These are phyloP conservation scores for Brachionus asplanchnoidis DNA, from an alignment of 1,140 invertebrate genomes.

Conservation along the genomic window DNA sequence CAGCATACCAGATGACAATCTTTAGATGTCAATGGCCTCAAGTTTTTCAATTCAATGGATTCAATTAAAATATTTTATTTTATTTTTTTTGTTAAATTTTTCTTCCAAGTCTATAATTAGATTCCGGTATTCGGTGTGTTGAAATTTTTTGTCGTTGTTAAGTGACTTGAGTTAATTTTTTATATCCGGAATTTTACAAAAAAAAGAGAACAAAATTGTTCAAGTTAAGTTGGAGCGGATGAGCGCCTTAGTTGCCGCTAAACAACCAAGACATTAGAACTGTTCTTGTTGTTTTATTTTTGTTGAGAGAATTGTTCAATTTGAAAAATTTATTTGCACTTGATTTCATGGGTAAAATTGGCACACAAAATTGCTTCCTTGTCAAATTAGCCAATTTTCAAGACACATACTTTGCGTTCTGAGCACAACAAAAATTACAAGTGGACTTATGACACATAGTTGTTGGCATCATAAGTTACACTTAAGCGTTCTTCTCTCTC, in stretches of 20 bases:
- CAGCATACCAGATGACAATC: conserved; percentile 20
- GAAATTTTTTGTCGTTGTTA: conserved; percentile 21
- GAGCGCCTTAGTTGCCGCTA: not conserved
- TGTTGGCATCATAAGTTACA: conserved; percentile 31
- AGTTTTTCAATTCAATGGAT: conserved; percentile 28
- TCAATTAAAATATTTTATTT: conserved; percentile 38
- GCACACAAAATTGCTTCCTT: not conserved
- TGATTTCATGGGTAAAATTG: not conserved
- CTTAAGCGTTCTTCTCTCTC: not conserved
- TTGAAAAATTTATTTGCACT: not conserved
- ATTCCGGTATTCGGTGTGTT: conserved; percentile 28
- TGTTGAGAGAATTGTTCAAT: not conserved
- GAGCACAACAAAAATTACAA: not conserved
- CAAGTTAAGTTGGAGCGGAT: not conserved
- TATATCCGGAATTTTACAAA: not conserved
- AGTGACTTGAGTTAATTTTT: conserved; percentile 18
- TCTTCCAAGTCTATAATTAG: conserved; percentile 38
- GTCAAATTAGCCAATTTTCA: not conserved
- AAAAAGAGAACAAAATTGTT: not conserved
- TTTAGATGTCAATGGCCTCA: conserved; percentile 11
- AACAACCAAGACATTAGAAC: conserved; percentile 33
- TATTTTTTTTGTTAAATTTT: not conserved
- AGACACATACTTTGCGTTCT: not conserved
- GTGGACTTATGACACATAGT: conserved; percentile 37
- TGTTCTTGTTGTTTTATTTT: not conserved